phyloP scores from a whole-genome alignment of 2,888 invertebrate genomes.

The Periphyllus acericola region DNA sequence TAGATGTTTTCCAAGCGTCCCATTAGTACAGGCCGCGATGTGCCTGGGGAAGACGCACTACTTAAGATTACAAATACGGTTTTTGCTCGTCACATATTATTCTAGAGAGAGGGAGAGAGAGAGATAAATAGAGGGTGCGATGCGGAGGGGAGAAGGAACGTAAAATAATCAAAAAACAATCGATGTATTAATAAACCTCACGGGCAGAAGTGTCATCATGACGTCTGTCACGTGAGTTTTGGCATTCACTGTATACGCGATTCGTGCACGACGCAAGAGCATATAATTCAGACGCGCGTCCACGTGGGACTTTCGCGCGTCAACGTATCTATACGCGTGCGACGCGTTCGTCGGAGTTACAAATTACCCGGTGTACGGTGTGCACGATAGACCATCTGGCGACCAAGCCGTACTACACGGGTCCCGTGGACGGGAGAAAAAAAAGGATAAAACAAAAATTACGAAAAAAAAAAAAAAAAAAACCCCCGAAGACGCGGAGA shows the following conservation, averaged over 20 bases:
- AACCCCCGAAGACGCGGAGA: background rate
- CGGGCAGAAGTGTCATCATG: background rate
- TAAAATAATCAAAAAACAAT: background rate
- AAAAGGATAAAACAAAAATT: background rate
- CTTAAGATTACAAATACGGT: background rate
- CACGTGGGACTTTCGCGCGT: too few relatives aligned
- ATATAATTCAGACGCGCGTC: too few relatives aligned
- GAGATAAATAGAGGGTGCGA: too few relatives aligned
- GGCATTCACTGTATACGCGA: background rate
- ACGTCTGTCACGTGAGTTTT: background rate
- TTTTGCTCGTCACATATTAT: too few relatives aligned
- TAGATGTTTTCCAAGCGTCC: background rate
- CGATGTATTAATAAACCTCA: background rate
- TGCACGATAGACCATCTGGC: background rate
- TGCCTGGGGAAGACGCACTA: too few relatives aligned
- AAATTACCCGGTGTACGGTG: background rate
- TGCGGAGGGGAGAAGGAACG: too few relatives aligned
- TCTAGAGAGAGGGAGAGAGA: too few relatives aligned
- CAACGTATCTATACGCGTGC: too few relatives aligned
- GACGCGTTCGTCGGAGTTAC: too few relatives aligned
- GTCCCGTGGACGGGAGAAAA: too few relatives aligned
- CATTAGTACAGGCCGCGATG: background rate
- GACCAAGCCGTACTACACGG: background rate
- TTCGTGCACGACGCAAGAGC: background rate
- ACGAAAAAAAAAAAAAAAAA: background rate